Evolutionary conservation across 1,140 invertebrate genomes (phyloP), one percentile per base, ranked within the genome.

Genomic region (Bombus soroeensis): DNA sequence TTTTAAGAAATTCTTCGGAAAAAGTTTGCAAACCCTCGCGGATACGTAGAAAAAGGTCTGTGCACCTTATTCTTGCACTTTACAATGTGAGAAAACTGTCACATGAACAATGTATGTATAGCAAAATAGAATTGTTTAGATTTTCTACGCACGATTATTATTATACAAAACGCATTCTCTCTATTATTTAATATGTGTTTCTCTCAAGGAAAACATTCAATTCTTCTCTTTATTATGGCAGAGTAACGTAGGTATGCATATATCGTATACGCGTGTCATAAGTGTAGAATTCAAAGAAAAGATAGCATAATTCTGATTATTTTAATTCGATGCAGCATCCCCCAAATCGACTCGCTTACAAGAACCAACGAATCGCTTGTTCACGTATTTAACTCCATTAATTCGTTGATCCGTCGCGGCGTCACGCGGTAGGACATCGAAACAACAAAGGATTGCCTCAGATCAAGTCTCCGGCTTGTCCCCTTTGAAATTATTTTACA

Each of bases 1-100:
- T 87, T 79, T 88, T 81, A 84, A 88, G 81, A 87, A 87, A 87
- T 88, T 37, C 57, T 66, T n/a, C 47, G 28, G 71, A 76, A 81
- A 89, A 88, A 88, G 86, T 88, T 87, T 53, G 77, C 39, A 47
- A 81, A 59, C 59, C 72, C 39, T 88, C 18, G 81, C 47, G 57
- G 77, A 85, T 77, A 89, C 47, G 43, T 53, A 53, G 47, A 75
- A 85, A 88, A 85, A 79, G 68, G 57, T 37, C 43, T 34, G 12
- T 47, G 32, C 41, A 39, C 22, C 41, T 53, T 53, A 39, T 39
- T 83, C 41, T 43, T 88, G 75, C 71, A 84, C 47, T 85, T 85
- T 87, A 53, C 81, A 53, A 34, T 43, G 77, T 78, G 41, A 85
- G 74, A 85, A 73, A 68, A 77, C 74, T 88, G 59, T 39, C n/a